Evolutionary conservation across 2,113 vertebrate species (phyloP).

Genomic region (Phrynocephalus versicolor): DNA sequence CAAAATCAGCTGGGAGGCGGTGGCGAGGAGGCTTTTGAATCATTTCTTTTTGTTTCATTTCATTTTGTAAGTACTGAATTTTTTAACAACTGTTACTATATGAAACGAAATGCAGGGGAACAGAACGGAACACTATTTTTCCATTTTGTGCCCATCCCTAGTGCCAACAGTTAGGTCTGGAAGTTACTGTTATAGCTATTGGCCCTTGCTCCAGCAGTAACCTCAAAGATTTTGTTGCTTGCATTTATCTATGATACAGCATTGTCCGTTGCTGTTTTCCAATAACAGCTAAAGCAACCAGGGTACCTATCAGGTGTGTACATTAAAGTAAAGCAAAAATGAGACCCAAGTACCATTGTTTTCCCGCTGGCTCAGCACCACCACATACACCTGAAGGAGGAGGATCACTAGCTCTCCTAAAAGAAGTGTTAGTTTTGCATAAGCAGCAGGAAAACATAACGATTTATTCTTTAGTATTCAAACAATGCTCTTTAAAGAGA

Average conservation of each 20-base stretch:
- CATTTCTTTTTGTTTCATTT: too few relatives aligned
- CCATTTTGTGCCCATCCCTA: too few relatives aligned
- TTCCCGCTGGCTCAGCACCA: not conserved
- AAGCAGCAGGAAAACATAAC: not conserved
- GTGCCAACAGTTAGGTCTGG: constrained; percentile 3
- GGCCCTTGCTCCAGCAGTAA: not conserved
- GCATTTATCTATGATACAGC: constrained; percentile 18
- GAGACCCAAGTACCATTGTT: constrained; percentile 3
- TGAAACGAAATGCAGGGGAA: too few relatives aligned
- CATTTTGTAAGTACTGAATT: too few relatives aligned
- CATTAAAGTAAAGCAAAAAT: constrained; percentile 22
- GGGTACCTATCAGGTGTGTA: not conserved
- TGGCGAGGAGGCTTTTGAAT: too few relatives aligned
- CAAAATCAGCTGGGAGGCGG: too few relatives aligned
- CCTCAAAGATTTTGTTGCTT: constrained; percentile 21
- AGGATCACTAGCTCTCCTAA: constrained; percentile 8
- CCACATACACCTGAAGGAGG: not conserved
- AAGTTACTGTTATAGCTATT: constrained; percentile 18
- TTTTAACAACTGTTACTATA: too few relatives aligned
- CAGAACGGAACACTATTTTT: too few relatives aligned
- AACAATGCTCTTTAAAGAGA: not conserved
- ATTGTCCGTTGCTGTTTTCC: not conserved
- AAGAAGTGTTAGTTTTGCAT: constrained; percentile 6
- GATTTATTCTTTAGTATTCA: not conserved
- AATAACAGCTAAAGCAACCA: constrained; percentile 16